Conservation (phyloP, 2,113 vertebrate species). For the Hyperopisus bebe region DNA sequence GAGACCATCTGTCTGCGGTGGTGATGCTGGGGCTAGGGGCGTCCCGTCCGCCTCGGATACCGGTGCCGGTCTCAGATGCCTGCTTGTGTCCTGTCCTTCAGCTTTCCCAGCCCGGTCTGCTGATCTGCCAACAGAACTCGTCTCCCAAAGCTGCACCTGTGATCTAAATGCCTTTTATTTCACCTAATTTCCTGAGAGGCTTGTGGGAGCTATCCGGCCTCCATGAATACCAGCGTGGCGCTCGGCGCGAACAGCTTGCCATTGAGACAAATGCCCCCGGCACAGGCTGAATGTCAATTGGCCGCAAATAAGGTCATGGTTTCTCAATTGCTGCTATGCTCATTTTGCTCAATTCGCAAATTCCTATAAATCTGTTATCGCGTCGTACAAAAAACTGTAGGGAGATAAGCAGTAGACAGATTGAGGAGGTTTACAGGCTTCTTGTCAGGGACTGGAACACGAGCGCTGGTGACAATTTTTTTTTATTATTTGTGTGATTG, state of each 20-base stretch:
- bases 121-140: neutral
- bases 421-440: neutral
- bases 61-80: neutral
- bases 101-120: neutral
- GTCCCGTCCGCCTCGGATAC: conserved; percentile 29
- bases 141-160: conserved; percentile 9
- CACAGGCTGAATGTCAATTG: neutral
- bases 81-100: conserved; percentile 13
- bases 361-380: neutral
- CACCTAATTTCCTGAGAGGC: conserved; percentile 12
- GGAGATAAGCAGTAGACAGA: neutral
- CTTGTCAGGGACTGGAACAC: neutral
- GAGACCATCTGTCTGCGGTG: conserved; percentile 48
- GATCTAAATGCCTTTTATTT: conserved; percentile 18
- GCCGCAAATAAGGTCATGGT: neutral
- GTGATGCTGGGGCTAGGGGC: conserved; percentile 51
- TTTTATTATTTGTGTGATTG: neutral
- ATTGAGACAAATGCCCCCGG: neutral
- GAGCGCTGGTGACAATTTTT: neutral
- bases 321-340: neutral
- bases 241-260: neutral
- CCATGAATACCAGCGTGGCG: neutral
- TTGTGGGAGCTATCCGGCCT: conserved; percentile 1
- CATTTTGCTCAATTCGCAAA: neutral
- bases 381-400: neutral